Conservation (phyloP, 2,888 invertebrate species). For the Nyleta sp. region DNA sequence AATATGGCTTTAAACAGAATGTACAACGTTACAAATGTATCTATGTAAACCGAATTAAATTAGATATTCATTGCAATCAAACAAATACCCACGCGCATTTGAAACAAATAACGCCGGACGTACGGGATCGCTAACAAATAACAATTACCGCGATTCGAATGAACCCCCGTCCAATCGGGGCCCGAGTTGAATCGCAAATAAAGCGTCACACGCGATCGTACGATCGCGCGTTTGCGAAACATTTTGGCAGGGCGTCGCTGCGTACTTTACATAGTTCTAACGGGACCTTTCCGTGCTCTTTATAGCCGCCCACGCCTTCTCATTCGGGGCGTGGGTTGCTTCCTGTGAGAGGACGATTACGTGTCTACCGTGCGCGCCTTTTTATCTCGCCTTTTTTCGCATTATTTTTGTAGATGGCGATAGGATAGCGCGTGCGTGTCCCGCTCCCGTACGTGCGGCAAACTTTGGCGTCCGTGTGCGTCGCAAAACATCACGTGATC, state of each 20-base stretch:
- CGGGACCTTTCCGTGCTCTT: conserved; percentile 56
- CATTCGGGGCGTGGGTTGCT: conserved; percentile 72
- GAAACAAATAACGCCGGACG: too few relatives aligned
- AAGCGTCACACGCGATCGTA: too few relatives aligned
- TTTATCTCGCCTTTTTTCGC: conserved; percentile 32
- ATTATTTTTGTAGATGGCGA: conserved; percentile 50
- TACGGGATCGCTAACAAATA: too few relatives aligned
- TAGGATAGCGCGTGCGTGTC: conserved; percentile 44
- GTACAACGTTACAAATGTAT: too few relatives aligned
- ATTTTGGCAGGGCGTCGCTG: neutral
- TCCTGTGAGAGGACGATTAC: conserved; percentile 75
- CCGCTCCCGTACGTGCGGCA: neutral
- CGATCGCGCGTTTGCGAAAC: too few relatives aligned
- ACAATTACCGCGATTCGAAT: too few relatives aligned
- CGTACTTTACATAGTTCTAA: conserved; percentile 42
- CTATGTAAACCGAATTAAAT: too few relatives aligned
- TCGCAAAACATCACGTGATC: conserved; percentile 24
- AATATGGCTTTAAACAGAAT: too few relatives aligned
- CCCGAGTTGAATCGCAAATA: too few relatives aligned
- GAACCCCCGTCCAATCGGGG: too few relatives aligned
- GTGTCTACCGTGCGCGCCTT: conserved; percentile 62
- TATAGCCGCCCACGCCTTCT: conserved; percentile 51
- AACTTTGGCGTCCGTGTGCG: neutral
- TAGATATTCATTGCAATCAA: too few relatives aligned
- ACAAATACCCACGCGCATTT: too few relatives aligned